Evolutionary conservation across 1,140 invertebrate species (phyloP), one percentile per base, ranked within the genome.

Genomic region (Drosophila miranda): DNA sequence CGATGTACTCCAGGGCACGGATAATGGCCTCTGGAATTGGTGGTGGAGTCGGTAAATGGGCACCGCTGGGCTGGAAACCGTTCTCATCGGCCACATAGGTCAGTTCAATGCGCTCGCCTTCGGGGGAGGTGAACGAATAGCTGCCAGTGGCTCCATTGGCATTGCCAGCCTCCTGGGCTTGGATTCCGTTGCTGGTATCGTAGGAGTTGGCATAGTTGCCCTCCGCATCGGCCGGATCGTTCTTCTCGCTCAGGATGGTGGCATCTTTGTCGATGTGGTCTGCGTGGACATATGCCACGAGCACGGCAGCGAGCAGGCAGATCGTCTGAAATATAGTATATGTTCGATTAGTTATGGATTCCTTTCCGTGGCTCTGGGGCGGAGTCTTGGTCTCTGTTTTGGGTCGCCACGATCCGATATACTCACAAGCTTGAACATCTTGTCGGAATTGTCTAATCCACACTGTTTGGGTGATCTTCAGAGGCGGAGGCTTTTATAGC

Each of bases 51-150:
- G 92, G 92, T 42, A 93, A 53, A 83, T 93, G 92, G 14, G 79
- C 91, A 19, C 93, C 93, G 4, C 53, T 30, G 6, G 93, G 92
- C 53, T 90, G 90, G 83, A 75, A 92, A 6, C 92, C 92, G 41
- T 92, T 91, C 67, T 92, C 92, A 69, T 93, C 92, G 58, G 93
- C 92, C 13, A 89, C 56, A 55, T 93, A 93, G 30, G 51, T 72
- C 13, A 93, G 48, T 2, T 43, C 3, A 41, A 89, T 71, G 5
- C 28, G 71, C 6, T 55, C 48, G 26, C 91, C 90, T 16, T 92
- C 91, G 7, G 79, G 86, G 0, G 72, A 55, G 6, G 70, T 45
- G 30, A 56, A 91, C 5, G 1, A 3, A 0, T 1, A 38, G 3
- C n/a, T 14, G 16, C 89, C 89, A 8, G 14, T n/a, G 0, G 44